A percentile compares a stretch with the other conserved stretches of the same genome.
Evolutionary conservation across 1,140 invertebrate species (phyloP).

Genomic region (Hypsibius dujardini): DNA sequence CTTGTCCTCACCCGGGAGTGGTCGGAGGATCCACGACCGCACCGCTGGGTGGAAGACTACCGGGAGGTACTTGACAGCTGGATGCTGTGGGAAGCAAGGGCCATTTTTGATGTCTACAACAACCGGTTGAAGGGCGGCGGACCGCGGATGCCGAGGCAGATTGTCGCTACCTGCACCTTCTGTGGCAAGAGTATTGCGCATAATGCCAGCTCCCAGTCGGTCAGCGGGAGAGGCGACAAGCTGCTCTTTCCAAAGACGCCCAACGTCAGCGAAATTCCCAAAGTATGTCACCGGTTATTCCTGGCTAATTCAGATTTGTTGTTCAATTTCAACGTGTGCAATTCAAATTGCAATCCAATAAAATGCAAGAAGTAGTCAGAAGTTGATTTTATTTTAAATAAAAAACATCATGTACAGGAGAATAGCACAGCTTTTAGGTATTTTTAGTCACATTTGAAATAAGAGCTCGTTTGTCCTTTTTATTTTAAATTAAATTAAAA

Average conservation of each 20-base stretch:
- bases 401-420: not conserved
- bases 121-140: constrained; percentile 40
- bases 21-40: constrained; percentile 40
- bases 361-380: too few relatives aligned
- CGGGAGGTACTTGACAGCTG: constrained; percentile 54
- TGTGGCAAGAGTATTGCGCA: constrained; percentile 64
- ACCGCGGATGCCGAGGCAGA: constrained; percentile 50
- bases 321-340: too few relatives aligned
- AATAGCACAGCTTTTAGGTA: not conserved
- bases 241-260: constrained; percentile 5
- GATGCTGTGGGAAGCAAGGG: constrained; percentile 60
- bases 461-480: too few relatives aligned
- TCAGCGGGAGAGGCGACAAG: constrained; percentile 10
- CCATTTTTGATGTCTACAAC: constrained; percentile 54
- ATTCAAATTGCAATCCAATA: too few relatives aligned
- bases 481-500: too few relatives aligned
- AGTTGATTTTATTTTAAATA: not conserved
- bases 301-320: too few relatives aligned
- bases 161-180: constrained; percentile 77
- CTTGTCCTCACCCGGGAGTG: constrained; percentile 47
- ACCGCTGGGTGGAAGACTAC: constrained; percentile 58
- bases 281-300: not conserved
- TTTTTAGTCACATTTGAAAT: too few relatives aligned
- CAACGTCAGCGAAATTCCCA: constrained; percentile 14
- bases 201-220: not conserved